Evolutionary conservation across 2,888 invertebrate genomes (phyloP).

Genomic region (Sinelater perroti): DNA sequence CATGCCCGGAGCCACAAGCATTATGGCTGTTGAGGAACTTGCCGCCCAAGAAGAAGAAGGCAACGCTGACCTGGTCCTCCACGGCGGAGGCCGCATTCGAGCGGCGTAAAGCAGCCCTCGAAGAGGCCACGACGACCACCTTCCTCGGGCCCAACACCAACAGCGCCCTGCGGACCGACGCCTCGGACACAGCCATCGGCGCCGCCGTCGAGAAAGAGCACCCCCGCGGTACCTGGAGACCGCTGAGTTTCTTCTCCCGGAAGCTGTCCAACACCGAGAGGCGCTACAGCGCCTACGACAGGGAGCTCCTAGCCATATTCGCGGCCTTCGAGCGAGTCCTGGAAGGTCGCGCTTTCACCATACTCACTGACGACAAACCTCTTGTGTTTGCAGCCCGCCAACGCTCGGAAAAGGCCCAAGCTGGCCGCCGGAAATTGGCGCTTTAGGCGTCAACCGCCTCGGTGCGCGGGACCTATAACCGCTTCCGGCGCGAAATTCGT

Average conservation of each 20-base stretch:
- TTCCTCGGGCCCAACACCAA: neutral
- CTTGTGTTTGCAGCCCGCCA: neutral
- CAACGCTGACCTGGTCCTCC: neutral
- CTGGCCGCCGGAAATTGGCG: no score
- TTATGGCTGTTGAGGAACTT: no score
- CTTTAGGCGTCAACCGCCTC: no score
- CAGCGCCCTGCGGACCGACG: neutral
- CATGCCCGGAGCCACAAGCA: no score
- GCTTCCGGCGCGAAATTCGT: no score
- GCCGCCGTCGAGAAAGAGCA: neutral
- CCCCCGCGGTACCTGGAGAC: neutral
- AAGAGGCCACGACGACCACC: neutral
- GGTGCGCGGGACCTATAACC: no score
- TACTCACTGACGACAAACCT: slow-evolving; percentile 8
- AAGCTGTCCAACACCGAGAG: neutral
- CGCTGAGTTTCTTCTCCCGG: neutral
- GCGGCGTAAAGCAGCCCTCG: neutral
- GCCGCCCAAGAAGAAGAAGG: no score
- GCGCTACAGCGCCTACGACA: neutral
- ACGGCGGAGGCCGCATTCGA: neutral
- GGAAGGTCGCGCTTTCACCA: neutral
- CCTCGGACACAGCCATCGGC: neutral
- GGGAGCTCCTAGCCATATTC: slow-evolving; percentile 34
- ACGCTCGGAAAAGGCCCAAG: neutral
- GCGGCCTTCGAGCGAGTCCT: slow-evolving; percentile 31